Conservation (phyloP, 2,113 vertebrate species). For the Callocephalon fimbriatum region DNA sequence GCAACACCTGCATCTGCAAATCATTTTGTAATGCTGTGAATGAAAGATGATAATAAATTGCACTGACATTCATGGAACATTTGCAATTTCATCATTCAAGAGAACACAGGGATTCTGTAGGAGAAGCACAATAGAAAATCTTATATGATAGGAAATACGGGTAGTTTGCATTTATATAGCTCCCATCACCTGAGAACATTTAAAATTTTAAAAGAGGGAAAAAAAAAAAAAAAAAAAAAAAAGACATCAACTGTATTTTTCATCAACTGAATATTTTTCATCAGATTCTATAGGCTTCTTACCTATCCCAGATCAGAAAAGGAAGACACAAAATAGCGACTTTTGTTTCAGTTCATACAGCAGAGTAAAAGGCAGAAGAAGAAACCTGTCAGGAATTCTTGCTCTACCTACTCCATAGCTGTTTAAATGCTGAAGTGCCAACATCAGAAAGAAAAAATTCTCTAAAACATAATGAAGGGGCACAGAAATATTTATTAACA, state of each 20-base stretch:
- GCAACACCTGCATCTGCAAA: constrained; percentile 62
- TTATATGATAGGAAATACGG: constrained; percentile 43
- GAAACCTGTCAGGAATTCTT: not conserved
- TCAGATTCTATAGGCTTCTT: not conserved
- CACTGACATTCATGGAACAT: constrained; percentile 63
- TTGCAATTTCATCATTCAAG: constrained; percentile 60
- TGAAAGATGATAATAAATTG: constrained; percentile 66
- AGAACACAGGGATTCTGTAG: constrained; percentile 45
- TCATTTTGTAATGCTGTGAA: constrained; percentile 63
- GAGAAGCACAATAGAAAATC: constrained; percentile 22
- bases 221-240: not conserved
- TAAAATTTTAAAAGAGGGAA: not conserved
- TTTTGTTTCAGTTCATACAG: not conserved
- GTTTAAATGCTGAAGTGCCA: not conserved
- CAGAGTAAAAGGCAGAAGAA: not conserved
- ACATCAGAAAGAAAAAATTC: not conserved
- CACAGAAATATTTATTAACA: constrained; percentile 22
- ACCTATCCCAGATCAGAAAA: not conserved
- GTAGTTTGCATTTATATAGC: constrained; percentile 67
- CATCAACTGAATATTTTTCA: not conserved
- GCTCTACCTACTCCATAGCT: not conserved
- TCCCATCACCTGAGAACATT: constrained; percentile 38
- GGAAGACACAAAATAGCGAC: not conserved
- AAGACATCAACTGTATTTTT: not conserved
- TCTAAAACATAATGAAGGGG: not conserved